Conservation (phyloP, 2,888 invertebrate species). For the Antheraea yamamai region DNA sequence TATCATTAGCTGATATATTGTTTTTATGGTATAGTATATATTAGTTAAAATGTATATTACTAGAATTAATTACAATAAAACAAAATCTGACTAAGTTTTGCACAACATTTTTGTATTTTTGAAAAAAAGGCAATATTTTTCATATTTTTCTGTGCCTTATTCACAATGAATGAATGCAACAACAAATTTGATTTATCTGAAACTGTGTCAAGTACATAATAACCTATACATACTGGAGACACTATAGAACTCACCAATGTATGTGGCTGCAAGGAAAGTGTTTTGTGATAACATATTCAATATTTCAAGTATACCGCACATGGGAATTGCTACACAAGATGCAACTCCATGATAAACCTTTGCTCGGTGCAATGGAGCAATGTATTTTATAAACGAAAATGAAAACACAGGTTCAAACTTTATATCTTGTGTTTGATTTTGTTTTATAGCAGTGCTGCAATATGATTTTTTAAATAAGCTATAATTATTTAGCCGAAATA, state of each 20-base stretch:
- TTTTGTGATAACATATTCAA: slow-evolving; percentile 53
- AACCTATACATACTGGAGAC: background rate
- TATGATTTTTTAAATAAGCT: slow-evolving; percentile 24
- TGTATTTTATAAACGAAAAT: slow-evolving; percentile 68
- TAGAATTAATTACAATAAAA: background rate
- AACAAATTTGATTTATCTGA: background rate
- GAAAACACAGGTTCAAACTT: slow-evolving; percentile 67
- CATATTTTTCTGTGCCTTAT: background rate
- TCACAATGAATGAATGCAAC: background rate
- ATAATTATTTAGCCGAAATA: slow-evolving; percentile 17
- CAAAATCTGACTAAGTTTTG: no score
- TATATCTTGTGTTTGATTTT: background rate
- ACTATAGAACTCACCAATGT: slow-evolving; percentile 53
- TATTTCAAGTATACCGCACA: slow-evolving; percentile 63
- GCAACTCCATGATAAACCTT: slow-evolving; percentile 78
- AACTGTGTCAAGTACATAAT: background rate
- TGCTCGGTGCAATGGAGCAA: slow-evolving; percentile 75
- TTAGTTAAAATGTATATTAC: background rate
- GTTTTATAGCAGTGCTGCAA: slow-evolving; percentile 20
- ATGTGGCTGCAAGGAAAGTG: slow-evolving; percentile 53
- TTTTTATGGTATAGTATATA: background rate
- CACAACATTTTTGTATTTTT: no score
- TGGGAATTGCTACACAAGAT: slow-evolving; percentile 65
- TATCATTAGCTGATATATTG: background rate
- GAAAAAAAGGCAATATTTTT: background rate